phyloP scores from a whole-genome alignment of 2,888 invertebrate genomes.

The Trichogramma dendrolimi region DNA sequence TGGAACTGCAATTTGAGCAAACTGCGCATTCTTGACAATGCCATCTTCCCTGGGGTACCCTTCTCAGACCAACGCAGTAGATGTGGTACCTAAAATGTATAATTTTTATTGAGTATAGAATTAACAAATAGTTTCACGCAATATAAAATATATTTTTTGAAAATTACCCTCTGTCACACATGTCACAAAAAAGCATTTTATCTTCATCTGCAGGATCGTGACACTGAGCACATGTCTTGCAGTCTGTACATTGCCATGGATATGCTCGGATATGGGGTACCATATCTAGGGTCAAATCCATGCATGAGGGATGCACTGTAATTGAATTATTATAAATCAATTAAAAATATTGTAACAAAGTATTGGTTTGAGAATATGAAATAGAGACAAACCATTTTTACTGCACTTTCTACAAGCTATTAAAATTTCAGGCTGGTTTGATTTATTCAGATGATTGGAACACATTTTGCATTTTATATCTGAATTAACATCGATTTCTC shows the following conservation, averaged over 20 bases:
- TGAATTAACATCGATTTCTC: conserved; percentile 47
- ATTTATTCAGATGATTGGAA: conserved; percentile 52
- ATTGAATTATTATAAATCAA: conserved; percentile 22
- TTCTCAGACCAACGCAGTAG: conserved; percentile 78
- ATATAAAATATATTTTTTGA: not conserved
- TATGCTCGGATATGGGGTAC: conserved; percentile 78
- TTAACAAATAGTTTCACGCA: not conserved
- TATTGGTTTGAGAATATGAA: not conserved
- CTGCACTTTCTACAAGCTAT: conserved; percentile 62
- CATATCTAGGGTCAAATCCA: conserved; percentile 80
- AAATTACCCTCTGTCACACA: conserved; percentile 78
- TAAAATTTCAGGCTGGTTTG: conserved; percentile 55
- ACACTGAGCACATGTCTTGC: conserved; percentile 85
- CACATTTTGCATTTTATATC: conserved; percentile 55
- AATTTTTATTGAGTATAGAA: conserved; percentile 9
- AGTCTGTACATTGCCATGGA: conserved; percentile 90
- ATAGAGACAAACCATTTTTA: conserved; percentile 55
- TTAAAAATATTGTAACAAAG: not conserved
- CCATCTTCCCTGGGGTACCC: conserved; percentile 84
- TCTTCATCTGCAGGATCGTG: conserved; percentile 77
- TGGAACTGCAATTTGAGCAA: conserved; percentile 57
- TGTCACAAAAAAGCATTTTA: conserved; percentile 91
- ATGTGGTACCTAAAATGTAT: conserved; percentile 66
- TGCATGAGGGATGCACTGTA: conserved; percentile 79
- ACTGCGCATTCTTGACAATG: conserved; percentile 78